Base-by-base conservation (phyloP, 1,140 invertebrate genomes). In the Plectrocnemia conspersa region DNA sequence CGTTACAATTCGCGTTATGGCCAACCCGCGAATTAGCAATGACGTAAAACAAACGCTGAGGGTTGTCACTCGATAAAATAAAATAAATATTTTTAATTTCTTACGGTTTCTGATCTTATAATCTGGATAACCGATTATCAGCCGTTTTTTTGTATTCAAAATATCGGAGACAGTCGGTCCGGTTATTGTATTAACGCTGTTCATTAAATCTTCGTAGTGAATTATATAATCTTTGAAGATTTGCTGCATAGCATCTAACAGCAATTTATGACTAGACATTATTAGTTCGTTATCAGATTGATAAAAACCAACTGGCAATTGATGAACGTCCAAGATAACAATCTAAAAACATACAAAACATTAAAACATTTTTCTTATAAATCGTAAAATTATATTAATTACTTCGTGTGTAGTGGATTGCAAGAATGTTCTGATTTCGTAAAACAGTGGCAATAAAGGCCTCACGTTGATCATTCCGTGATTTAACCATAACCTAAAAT, bases 291-390 rank as follows among this genome's bases (percentile, higher is more conserved):
- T 68, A 29, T 69, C 64, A 10, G 64, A 62, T 9, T 72, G 59
- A 46, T 80, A 77, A 53, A 84, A 81, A 3, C 84, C 84, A 21
- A 84, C 77, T 3, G 84, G 84, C 67, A 87, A 86, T 59, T 84
- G 77, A 58, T 84, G 83, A 44, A 86, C 80, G 61, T 88, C 85
- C 22, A 88, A 66, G 54, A 88, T 79, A 0, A 87, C 74, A 6
- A 88, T 73, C 74, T 76, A 59, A 33, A 52, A 56, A n/a, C 13
- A 23, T 22, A 49, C 3, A 21, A 25, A 24, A 9, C 35, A 38
- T 38, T n/a, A n/a, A n/a, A n/a, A n/a, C n/a, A n/a, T n/a, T n/a
- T n/a, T n/a, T n/a, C n/a, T n/a, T n/a, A n/a, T n/a, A n/a, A n/a
- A n/a, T n/a, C n/a, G n/a, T n/a, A n/a, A n/a, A n/a, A n/a, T n/a